Evolutionary conservation across 2,113 vertebrate species (phyloP), one percentile per base, ranked within the genome.

Genomic region (Suncus etruscus): DNA sequence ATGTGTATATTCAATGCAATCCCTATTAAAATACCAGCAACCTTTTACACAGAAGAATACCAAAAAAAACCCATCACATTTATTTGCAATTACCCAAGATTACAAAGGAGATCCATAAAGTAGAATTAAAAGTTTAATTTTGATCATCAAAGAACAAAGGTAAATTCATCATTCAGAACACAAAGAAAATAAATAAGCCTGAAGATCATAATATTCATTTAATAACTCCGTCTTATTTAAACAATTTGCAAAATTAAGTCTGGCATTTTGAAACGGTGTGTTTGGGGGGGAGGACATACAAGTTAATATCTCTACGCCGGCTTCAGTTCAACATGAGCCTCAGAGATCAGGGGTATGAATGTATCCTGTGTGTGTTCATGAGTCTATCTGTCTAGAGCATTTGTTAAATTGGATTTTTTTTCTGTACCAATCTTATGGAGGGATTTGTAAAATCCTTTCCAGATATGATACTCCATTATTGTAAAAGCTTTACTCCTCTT

Each of bases 401-500:
- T 96, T 83, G 32, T 72, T 96, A 94, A 89, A 70, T 84, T 96
- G 94, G 94, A 95, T 97, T 97, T 85, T 94, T 74, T 72, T 8
- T 24, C 54, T 22, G 29, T 93, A 73, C 54, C 74, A 76, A 83
- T 92, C 89, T 97, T 94, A 65, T 79, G 87, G 94, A 84, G 84
- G 97, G 97, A 97, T 97, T 97, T 97, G 93, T 86, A 86, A 89
- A 95, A 96, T 96, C 83, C 96, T 96, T 93, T 91, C 61, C 80
- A 96, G 88, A 94, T 93, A 95, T 83, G 93, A 96, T 79, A 92
- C 65, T 95, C 88, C 93, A 95, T 97, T 96, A 97, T 93, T 96
- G 96, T 95, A 95, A 97, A 96, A 97, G 94, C 95, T 95, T 96
- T 96, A 47, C 32, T 93, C 69, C 91, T 95, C 94, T 97, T 96